phyloP scores from a whole-genome alignment of 2,888 invertebrate genomes.

The Dicyrtomina minuta region DNA sequence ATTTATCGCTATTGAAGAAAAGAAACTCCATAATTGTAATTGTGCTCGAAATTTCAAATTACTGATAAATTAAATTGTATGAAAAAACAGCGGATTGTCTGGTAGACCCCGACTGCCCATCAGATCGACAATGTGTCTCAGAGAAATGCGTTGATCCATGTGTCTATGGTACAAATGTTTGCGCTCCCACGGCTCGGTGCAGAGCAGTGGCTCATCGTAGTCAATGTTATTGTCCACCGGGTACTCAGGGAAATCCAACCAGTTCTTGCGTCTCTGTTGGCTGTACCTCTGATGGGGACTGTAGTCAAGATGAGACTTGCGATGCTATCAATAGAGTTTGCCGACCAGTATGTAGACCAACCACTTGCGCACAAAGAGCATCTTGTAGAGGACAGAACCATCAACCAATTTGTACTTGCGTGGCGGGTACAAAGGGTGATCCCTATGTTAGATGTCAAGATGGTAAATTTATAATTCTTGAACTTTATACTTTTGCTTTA shows the following conservation, averaged over 20 bases:
- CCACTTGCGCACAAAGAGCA: constrained; percentile 76
- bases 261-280: constrained; percentile 78
- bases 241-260: constrained; percentile 80
- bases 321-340: constrained; percentile 80
- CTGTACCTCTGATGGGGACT: constrained; percentile 87
- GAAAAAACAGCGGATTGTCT: constrained; percentile 72
- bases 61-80: background rate
- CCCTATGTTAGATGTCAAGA: constrained; percentile 69
- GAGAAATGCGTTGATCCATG: constrained; percentile 81
- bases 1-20: background rate
- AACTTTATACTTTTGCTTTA: constrained; percentile 10
- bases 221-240: constrained; percentile 78
- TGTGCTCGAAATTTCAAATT: too few relatives aligned
- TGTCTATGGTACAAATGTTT: constrained; percentile 64
- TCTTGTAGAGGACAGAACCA: constrained; percentile 74
- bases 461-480: constrained; percentile 29
- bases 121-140: constrained; percentile 76
- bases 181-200: constrained; percentile 79
- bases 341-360: constrained; percentile 77
- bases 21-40: background rate
- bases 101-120: constrained; percentile 76
- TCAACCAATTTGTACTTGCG: constrained; percentile 75
- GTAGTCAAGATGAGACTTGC: constrained; percentile 79
- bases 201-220: constrained; percentile 72
- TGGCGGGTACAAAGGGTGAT: constrained; percentile 74